Percentiles rank a stretch among this genome's conserved stretches.
These are phyloP conservation scores for Characodon lateralis DNA, from an alignment of 2,797 vertebrate species.

Conservation along the genomic window DNA sequence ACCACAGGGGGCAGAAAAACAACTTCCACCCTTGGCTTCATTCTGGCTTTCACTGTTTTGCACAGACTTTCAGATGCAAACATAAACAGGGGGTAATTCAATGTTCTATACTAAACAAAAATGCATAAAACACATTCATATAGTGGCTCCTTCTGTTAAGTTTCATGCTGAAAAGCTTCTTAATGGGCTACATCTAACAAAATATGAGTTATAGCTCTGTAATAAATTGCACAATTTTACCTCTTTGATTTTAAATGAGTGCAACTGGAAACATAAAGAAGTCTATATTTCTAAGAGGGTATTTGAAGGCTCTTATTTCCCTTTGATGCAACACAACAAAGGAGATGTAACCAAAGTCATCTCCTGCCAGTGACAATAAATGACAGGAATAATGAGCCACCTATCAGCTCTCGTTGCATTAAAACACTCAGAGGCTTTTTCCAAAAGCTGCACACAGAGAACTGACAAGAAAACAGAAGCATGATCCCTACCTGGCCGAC, in stretches of 20 bases:
- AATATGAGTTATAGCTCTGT: not conserved
- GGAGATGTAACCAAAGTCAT: not conserved
- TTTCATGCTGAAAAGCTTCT: conserved; percentile 28
- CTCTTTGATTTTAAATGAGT: not conserved
- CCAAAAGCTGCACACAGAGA: conserved; percentile 17
- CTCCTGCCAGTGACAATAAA: conserved; percentile 10
- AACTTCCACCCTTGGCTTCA: conserved; percentile 81
- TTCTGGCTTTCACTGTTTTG: conserved; percentile 31
- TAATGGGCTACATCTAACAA: not conserved
- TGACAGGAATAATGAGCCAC: conserved; percentile 6
- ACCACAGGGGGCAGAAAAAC: conserved; percentile 84
- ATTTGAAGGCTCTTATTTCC: conserved; percentile 8
- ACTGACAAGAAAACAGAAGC: conserved; percentile 25
- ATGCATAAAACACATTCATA: conserved; percentile 3
- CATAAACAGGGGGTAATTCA: conserved; percentile 47
- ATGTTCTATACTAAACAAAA: conserved; percentile 18
- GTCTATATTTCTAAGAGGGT: not conserved
- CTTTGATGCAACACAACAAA: not conserved
- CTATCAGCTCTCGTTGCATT: not conserved
- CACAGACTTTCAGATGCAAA: conserved; percentile 42
- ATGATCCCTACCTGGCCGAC: conserved; percentile 44
- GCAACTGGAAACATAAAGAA: not conserved
- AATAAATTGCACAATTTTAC: conserved; percentile 15
- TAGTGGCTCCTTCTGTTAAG: conserved; percentile 7
- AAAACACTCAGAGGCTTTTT: conserved; percentile 24